Base-by-base conservation (phyloP, 1,140 invertebrate species). In the Drosophila littoralis region DNA sequence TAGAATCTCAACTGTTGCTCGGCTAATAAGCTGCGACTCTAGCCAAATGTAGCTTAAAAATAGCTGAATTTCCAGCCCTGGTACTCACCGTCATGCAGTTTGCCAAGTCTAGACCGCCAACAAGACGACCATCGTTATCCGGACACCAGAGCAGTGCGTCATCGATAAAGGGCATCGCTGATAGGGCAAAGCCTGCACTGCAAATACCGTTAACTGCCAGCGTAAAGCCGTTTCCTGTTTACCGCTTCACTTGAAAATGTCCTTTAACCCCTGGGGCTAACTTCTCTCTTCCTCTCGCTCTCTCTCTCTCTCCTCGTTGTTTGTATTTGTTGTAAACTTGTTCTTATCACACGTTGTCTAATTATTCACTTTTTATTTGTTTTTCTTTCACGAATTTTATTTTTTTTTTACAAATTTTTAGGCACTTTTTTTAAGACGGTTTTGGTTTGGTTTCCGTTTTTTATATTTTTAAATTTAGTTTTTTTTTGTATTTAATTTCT, bases 141-240 rank as follows among this genome's bases (percentile, higher is more conserved):
- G 96, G 96, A 94, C 97, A 97, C 97, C 97, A 98, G 79, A 97
- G 95, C 78, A 97, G 93, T 91, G 97, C 97, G 94, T 98, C 97
- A 94, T 98, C 97, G 93, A 98, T 97, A 94, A 98, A 98, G 93
- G 97, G 97, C 97, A 98, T 98, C 94, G 94, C 95, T 94, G 94
- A 93, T 90, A 94, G 93, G 92, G 93, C 93, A 93, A 93, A 93
- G 85, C 93, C 94, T 89, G 84, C 84, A 93, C 94, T 93, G 93
- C 94, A 93, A 92, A 94, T 94, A 93, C 94, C 93, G 91, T 94
- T 93, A 92, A 93, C 93, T 94, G 94, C 94, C 91, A 92, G 91
- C 79, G 83, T 91, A 77, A 77, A 74, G 72, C 72, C 83, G 81
- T 89, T 86, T 78, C 66, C 76, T 74, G 8, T 75, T 38, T 32